phyloP scores from a whole-genome alignment of 2,888 invertebrate species.

The Cheilosia soror region DNA sequence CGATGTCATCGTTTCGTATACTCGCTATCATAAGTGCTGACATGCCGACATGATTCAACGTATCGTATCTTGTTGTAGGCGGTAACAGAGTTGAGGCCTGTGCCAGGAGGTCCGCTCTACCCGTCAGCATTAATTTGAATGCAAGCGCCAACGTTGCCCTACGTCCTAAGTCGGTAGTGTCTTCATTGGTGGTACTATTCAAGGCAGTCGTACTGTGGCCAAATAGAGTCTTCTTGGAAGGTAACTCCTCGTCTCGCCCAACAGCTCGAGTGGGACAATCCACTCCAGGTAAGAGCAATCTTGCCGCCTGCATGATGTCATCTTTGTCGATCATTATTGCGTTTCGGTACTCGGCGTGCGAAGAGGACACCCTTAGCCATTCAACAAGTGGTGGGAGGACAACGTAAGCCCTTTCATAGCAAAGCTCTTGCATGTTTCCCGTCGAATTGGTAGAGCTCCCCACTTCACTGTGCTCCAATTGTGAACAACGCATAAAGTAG shows the following conservation, averaged over 20 bases:
- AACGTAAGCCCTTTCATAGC: conserved; percentile 94
- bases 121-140: conserved; percentile 92
- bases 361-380: conserved; percentile 93
- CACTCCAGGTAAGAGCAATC: conserved; percentile 93
- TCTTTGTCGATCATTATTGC: conserved; percentile 92
- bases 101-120: conserved; percentile 90
- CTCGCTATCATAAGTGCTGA: conserved; percentile 94
- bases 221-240: conserved; percentile 81
- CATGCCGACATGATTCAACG: conserved; percentile 91
- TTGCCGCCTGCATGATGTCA: conserved; percentile 94
- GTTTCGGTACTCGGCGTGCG: conserved; percentile 92
- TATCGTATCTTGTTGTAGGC: conserved; percentile 88
- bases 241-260: conserved; percentile 85
- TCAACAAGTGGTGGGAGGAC: conserved; percentile 95
- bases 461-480: conserved; percentile 88
- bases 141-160: conserved; percentile 90
- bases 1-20: conserved; percentile 91
- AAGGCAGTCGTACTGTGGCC: conserved; percentile 75
- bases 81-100: conserved; percentile 91
- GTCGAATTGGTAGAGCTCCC: conserved; percentile 81
- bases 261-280: conserved; percentile 93
- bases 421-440: conserved; percentile 87
- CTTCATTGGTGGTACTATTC: conserved; percentile 79
- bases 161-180: conserved; percentile 85
- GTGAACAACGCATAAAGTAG: conserved; percentile 96